phyloP scores from a whole-genome alignment of 1,140 invertebrate species.

The Tetraneura akinire region DNA sequence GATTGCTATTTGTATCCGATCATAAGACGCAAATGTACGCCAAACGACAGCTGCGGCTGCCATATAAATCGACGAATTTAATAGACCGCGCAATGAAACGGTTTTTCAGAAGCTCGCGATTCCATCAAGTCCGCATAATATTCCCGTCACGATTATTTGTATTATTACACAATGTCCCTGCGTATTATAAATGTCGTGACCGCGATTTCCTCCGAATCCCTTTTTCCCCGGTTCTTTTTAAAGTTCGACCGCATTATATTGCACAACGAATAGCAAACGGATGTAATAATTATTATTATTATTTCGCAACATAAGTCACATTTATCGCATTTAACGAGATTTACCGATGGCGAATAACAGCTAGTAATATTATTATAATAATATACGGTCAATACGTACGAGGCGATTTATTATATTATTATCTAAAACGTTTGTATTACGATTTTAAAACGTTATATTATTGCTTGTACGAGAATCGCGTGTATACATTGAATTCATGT shows the following conservation, averaged over 20 bases:
- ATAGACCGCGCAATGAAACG: background rate
- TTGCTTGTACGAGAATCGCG: no score
- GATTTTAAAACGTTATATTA: no score
- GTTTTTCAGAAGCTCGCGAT: background rate
- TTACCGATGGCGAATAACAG: no score
- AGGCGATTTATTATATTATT: no score
- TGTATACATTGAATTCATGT: no score
- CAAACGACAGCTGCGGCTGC: background rate
- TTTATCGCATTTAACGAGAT: no score
- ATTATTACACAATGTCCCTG: background rate
- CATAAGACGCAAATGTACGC: no score
- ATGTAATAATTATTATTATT: no score
- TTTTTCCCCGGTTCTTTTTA: background rate
- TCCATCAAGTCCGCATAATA: background rate
- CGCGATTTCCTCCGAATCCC: background rate
- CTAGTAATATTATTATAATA: no score
- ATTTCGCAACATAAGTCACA: no score
- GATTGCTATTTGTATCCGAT: background rate
- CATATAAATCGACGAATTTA: background rate
- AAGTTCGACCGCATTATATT: background rate
- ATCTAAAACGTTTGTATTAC: no score
- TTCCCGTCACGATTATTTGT: background rate
- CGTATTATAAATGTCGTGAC: background rate
- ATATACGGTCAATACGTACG: no score
- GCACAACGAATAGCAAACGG: background rate